Evolutionary conservation across 2,113 vertebrate species (phyloP), one percentile per base, ranked within the genome.

Genomic region (Struthidea cinerea): DNA sequence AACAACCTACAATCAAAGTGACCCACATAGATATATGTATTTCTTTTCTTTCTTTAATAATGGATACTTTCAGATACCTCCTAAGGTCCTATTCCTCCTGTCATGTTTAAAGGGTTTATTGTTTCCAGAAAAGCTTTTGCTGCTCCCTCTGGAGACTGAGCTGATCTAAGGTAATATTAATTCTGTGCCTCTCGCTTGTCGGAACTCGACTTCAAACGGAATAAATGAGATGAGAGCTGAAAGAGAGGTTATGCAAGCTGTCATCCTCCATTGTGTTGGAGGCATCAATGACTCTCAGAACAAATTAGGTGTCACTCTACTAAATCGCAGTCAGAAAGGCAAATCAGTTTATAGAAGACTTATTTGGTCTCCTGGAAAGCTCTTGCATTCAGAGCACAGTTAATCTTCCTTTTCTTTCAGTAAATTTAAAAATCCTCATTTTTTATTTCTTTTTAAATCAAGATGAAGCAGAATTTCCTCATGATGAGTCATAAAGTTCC

Each of bases 61-160:
- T 97, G 94, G 97, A 96, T 97, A 97, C 94, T 97, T 98, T 97
- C 95, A 95, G 94, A 97, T 97, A 97, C 95, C 96, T 98, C 97
- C 97, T 97, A 96, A 97, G 97, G 96, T 97, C 96, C 96, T 96
- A 91, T 97, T 97, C 94, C 96, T 96, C 94, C 93, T 98, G 98
- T 98, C 98, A 98, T 97, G 96, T 98, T 98, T 98, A 98, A 98
- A 98, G 97, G 97, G 98, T 95, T 98, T 98, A 98, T 98, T 98
- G 97, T 98, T 98, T 98, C 97, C 98, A 97, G 96, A 98, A 98
- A 97, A 98, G 97, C 96, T 97, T 97, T 97, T 97, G 95, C 96
- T 97, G 68, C 85, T 98, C 95, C 91, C 97, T 97, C 97, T 97
- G 96, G 98, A 98, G 98, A 98, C 95, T 82, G 94, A 97, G 94